Percentiles rank a stretch among this genome's conserved stretches.
Evolutionary conservation across 2,113 vertebrate species (phyloP).

Genomic region (Himantopus leucocephalus): DNA sequence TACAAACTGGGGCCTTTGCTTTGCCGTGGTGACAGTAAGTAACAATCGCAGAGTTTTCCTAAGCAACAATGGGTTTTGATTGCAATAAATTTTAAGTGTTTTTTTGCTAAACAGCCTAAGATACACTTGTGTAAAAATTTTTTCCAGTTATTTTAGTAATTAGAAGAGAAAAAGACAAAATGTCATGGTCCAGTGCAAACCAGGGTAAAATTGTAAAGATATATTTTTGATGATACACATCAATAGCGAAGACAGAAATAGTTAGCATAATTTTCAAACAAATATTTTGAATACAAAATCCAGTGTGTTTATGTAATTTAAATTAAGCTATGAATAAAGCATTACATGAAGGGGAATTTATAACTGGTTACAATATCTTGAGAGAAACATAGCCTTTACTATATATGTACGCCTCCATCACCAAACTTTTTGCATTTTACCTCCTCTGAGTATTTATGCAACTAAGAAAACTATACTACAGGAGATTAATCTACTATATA

Average conservation of each 20-base stretch:
- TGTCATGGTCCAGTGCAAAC: fast-evolving
- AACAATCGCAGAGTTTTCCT: background rate
- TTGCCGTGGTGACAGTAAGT: conserved; percentile 94
- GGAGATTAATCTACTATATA: background rate
- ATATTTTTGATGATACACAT: background rate
- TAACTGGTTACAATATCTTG: background rate
- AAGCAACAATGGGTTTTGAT: background rate
- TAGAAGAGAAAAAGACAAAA: background rate
- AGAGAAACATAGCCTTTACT: background rate
- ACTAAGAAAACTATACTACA: background rate
- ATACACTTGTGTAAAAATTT: background rate
- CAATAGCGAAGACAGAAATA: background rate
- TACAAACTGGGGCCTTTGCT: conserved; percentile 88
- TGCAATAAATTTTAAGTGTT: background rate
- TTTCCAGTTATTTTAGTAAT: background rate
- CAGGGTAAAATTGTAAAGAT: background rate
- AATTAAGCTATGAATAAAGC: background rate
- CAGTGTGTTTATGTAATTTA: background rate
- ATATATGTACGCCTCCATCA: background rate
- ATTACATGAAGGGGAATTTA: background rate
- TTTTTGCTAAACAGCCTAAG: background rate
- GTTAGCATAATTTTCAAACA: background rate
- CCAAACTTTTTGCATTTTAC: background rate
- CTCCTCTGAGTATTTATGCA: background rate
- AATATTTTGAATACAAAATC: background rate